Percentiles rank a stretch among this genome's conserved stretches.
These are phyloP conservation scores for Pteropus rufus DNA, from an alignment of 2,797 vertebrate species.

Conservation along the genomic window DNA sequence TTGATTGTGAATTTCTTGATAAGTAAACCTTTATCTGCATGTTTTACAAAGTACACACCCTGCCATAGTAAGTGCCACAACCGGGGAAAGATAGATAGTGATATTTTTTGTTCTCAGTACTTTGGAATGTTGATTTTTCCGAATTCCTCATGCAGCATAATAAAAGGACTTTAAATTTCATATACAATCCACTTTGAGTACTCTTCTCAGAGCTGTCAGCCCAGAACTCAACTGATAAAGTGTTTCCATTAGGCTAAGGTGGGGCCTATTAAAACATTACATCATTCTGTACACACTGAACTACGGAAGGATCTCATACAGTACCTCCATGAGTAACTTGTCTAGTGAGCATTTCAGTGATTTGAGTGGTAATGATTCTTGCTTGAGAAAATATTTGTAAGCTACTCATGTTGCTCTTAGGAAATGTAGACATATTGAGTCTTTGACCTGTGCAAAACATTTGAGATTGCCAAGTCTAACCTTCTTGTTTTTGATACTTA, in stretches of 20 bases:
- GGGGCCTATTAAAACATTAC: conserved; percentile 54
- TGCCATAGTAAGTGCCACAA: not conserved
- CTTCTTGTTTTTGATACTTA: not conserved
- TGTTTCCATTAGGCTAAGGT: conserved; percentile 38
- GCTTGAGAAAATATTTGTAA: conserved; percentile 46
- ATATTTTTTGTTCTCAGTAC: not conserved
- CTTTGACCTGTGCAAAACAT: not conserved
- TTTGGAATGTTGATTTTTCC: not conserved
- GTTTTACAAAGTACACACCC: not conserved
- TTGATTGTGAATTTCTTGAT: not conserved
- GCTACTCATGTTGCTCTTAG: not conserved
- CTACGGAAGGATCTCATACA: not conserved
- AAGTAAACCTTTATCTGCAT: not conserved
- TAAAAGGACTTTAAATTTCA: not conserved
- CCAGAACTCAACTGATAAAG: conserved; percentile 45
- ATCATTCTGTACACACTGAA: conserved; percentile 1
- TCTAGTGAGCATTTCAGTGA: conserved; percentile 15
- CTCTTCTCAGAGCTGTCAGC: not conserved
- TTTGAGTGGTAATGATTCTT: not conserved
- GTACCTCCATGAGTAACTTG: not conserved
- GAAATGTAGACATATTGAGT: not conserved
- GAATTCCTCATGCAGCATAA: not conserved
- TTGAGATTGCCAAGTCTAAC: not conserved
- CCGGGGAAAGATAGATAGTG: not conserved
- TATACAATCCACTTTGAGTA: not conserved